Evolutionary conservation across 1,140 invertebrate species (phyloP), one percentile per base, ranked within the genome.

Genomic region (Aphaenogaster floridana): DNA sequence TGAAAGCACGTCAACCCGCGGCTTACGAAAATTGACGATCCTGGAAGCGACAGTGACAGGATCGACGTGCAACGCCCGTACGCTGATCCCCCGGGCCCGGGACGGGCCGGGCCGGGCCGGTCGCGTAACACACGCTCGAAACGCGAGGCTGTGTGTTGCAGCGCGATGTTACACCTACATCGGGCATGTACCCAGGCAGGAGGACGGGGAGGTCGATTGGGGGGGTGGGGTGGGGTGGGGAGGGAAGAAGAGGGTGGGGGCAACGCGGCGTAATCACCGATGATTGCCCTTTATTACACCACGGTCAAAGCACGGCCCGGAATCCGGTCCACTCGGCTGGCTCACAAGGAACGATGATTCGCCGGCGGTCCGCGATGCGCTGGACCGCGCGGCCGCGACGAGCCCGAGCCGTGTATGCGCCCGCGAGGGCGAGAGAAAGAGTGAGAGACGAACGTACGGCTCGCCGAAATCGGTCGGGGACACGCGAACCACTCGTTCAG

Each of bases 251-350:
- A 17, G 42, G 28, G 59, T 28, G 76, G 91, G 91, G 92, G 80
- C 79, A 68, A 88, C 88, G 79, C 86, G 72, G 88, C 90, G 91
- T 94, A 94, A 94, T 94, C 94, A 93, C 91, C 92, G 93, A 94
- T 94, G 93, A 95, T 95, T 95, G 93, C 93, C 93, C 94, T 94
- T 94, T 94, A 95, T 95, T 95, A 92, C 93, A 89, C 91, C 92
- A 94, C 93, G 94, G 94, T 94, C 93, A 93, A 94, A 93, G 93
- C 93, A 94, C 93, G 93, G 91, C 87, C 90, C 92, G 93, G 93
- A 94, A 94, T 94, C 92, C 92, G 92, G 91, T 90, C 86, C 79
- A 84, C 78, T 87, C 72, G 71, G 66, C 50, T 88, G 68, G 77
- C 71, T 76, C 85, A 63, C 88, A 81, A 89, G 71, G 77, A 86